These are phyloP conservation scores for Mythimna ferrago DNA, from an alignment of 2,888 invertebrate genomes.

Conservation along the genomic window DNA sequence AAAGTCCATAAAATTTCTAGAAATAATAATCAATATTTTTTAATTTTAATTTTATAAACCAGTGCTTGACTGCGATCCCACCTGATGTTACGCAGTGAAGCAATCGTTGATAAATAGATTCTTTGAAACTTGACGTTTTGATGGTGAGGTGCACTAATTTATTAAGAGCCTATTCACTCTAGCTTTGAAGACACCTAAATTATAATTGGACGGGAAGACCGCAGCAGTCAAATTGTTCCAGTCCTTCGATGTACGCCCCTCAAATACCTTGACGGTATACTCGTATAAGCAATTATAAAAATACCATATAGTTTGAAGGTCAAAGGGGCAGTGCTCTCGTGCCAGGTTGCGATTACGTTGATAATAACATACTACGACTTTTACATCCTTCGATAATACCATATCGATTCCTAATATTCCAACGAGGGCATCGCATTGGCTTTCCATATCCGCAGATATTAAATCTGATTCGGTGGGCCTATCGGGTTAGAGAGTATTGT, in stretches of 20 bases:
- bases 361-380: slow-evolving; percentile 67
- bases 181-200: no score
- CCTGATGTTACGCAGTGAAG: no score
- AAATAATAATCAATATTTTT: background rate
- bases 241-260: no score
- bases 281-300: slow-evolving; percentile 1
- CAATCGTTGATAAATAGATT: no score
- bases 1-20: background rate
- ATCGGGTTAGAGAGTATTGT: slow-evolving; percentile 50
- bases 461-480: slow-evolving; percentile 60
- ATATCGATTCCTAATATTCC: slow-evolving; percentile 64
- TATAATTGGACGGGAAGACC: no score
- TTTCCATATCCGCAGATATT: slow-evolving; percentile 59
- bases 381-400: slow-evolving; percentile 63
- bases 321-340: slow-evolving; percentile 38
- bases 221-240: no score
- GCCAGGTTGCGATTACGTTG: slow-evolving; percentile 67
- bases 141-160: no score
- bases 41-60: no score
- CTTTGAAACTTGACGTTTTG: no score
- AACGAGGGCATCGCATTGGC: slow-evolving; percentile 53
- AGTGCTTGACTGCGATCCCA: no score
- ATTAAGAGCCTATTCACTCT: no score
- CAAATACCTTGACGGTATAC: background rate
- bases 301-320: slow-evolving; percentile 23